phyloP scores from a whole-genome alignment of 2,888 invertebrate species.

The Drosophila pullipes region DNA sequence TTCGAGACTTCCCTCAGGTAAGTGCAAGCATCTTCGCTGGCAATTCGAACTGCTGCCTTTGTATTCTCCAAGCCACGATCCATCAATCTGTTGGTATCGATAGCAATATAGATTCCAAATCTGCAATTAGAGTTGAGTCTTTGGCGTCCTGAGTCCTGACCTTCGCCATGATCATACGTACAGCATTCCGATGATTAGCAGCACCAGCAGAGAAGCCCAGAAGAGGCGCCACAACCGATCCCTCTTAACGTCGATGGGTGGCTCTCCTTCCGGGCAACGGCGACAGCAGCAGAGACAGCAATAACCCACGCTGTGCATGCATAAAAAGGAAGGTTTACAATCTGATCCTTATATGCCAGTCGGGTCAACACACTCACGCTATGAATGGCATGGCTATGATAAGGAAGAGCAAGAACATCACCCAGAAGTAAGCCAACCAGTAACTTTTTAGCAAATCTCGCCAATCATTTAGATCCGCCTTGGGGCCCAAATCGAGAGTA shows the following conservation, averaged over 20 bases:
- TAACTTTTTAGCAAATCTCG: constrained; percentile 86
- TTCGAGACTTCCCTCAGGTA: constrained; percentile 90
- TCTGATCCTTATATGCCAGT: not conserved
- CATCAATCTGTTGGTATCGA: constrained; percentile 94
- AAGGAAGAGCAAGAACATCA: constrained; percentile 88
- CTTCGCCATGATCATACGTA: constrained; percentile 5
- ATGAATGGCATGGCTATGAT: constrained; percentile 92
- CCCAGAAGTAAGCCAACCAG: constrained; percentile 87
- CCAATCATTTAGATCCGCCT: constrained; percentile 85
- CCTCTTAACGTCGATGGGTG: constrained; percentile 93
- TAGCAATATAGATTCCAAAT: constrained; percentile 96
- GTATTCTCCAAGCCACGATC: constrained; percentile 90
- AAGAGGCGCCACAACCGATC: constrained; percentile 92
- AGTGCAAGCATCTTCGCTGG: constrained; percentile 89
- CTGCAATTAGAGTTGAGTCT: constrained; percentile 85
- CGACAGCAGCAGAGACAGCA: constrained; percentile 95
- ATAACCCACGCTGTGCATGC: constrained; percentile 69
- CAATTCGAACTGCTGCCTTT: constrained; percentile 87
- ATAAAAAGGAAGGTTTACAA: not conserved
- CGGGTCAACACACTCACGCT: constrained; percentile 86
- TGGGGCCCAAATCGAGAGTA: constrained; percentile 73
- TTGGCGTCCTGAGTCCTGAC: not conserved
- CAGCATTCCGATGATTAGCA: constrained; percentile 89
- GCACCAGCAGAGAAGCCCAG: constrained; percentile 91
- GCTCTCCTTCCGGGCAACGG: constrained; percentile 88